Evolutionary conservation across 2,113 vertebrate species (phyloP), one percentile per base, ranked within the genome.

Genomic region (Nannospalax galili): DNA sequence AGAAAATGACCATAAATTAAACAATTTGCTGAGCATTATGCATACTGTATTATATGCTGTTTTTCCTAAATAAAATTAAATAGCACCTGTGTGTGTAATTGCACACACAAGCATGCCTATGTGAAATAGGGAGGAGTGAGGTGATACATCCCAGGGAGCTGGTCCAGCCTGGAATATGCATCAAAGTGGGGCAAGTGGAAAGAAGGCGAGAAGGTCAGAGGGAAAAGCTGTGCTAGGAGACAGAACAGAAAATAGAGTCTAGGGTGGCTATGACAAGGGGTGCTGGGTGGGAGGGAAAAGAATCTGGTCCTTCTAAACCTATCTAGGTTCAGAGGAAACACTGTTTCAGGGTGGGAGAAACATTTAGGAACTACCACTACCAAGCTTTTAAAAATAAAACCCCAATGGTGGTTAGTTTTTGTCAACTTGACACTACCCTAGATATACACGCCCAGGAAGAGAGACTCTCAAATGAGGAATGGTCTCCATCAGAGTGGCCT

Each of bases 21-120:
- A 67, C 14, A 75, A 65, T 58, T 37, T 40, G 67, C 82, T 42
- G 40, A 52, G 52, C 45, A 45, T 84, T 26, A 70, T 45, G 17
- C n/a, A 28, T 4, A n/a, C 0, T 11, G 26, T 14, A 89, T 28
- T 7, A 11, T 40, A 4, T 0, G 15, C n/a, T 20, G 11, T 0
- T 7, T 69, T 17, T 3, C 6, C 16, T 7, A n/a, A 64, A 2
- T 20, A 52, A 40, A 64, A 58, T 37, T 30, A 73, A 67, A 52
- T 40, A 28, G 45, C 12, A 12, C 14, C 1, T 0, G 3, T 14
- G 40, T 32, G 14, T 9, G 0, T 26, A 1, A 40, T 15, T 8
- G 52, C 17, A 20, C 3, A 1, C 5, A 45, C 11, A 26, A 0
- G 1, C 3, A 28, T 1, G 32, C 69, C 3, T 60, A 22, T 2